Conservation (phyloP, 2,797 vertebrate genomes). For the Morelia viridis region DNA sequence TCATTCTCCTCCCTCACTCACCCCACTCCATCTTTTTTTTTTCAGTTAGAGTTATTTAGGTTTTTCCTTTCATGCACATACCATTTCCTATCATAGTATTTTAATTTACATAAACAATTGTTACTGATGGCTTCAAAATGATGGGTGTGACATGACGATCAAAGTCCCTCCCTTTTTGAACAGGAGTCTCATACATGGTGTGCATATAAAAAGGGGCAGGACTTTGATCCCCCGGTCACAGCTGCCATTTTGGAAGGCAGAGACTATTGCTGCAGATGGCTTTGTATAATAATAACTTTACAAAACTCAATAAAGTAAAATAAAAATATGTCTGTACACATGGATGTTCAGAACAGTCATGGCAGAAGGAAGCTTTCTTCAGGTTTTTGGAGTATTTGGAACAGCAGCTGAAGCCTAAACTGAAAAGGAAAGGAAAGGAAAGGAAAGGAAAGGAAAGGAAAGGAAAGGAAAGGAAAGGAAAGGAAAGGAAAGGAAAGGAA, state of each 20-base stretch:
- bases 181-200: background rate
- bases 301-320: background rate
- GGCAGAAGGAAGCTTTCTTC: background rate
- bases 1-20: background rate
- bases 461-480: background rate
- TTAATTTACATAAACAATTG: background rate
- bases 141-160: background rate
- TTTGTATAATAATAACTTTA: background rate
- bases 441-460: background rate
- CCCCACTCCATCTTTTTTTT: background rate
- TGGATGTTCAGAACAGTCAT: background rate
- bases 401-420: background rate
- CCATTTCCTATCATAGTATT: background rate
- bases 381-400: no score
- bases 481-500: background rate
- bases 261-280: background rate
- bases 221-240: background rate
- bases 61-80: background rate
- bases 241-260: background rate
- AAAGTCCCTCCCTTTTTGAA: background rate
- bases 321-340: background rate
- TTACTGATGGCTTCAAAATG: background rate
- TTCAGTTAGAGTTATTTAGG: background rate
- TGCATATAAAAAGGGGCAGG: background rate
- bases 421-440: background rate